Evolutionary conservation across 2,888 invertebrate species (phyloP).

Genomic region (Ennomos fuscantarius): DNA sequence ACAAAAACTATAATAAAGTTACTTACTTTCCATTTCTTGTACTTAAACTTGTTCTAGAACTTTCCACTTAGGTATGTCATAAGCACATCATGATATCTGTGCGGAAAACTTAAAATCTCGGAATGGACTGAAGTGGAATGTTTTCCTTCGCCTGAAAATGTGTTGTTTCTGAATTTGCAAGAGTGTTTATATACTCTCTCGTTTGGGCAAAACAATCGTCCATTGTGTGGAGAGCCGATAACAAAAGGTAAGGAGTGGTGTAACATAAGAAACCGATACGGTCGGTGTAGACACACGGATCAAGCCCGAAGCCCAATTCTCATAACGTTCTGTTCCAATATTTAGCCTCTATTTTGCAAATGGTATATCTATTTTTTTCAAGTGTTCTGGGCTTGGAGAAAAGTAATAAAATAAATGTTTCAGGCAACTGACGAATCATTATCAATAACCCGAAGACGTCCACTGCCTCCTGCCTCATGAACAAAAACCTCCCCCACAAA

Average conservation of each 20-base stretch:
- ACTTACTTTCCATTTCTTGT: constrained; percentile 47
- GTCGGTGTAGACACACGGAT: constrained; percentile 22
- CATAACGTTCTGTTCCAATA: neutral
- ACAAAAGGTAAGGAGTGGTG: constrained; percentile 44
- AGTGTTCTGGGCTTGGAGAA: too few relatives aligned
- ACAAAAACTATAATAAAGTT: neutral
- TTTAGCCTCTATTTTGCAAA: too few relatives aligned
- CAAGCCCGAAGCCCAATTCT: neutral
- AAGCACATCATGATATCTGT: constrained; percentile 18
- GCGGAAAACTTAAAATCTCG: constrained; percentile 27
- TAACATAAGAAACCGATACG: constrained; percentile 21
- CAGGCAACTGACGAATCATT: too few relatives aligned
- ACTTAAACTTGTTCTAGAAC: constrained; percentile 3
- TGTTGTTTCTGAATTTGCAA: constrained; percentile 49
- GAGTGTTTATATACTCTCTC: constrained; percentile 71
- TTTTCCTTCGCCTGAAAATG: constrained; percentile 47
- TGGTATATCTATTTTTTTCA: too few relatives aligned
- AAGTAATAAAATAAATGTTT: too few relatives aligned
- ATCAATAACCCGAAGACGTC: too few relatives aligned
- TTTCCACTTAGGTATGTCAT: constrained; percentile 6
- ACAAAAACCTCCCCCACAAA: too few relatives aligned
- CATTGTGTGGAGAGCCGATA: constrained; percentile 67
- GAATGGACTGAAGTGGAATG: constrained; percentile 43
- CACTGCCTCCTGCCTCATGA: too few relatives aligned
- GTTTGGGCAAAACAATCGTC: constrained; percentile 66